Evolutionary conservation across 2,888 invertebrate species (phyloP).

Genomic region (Drosophila neotestacea): DNA sequence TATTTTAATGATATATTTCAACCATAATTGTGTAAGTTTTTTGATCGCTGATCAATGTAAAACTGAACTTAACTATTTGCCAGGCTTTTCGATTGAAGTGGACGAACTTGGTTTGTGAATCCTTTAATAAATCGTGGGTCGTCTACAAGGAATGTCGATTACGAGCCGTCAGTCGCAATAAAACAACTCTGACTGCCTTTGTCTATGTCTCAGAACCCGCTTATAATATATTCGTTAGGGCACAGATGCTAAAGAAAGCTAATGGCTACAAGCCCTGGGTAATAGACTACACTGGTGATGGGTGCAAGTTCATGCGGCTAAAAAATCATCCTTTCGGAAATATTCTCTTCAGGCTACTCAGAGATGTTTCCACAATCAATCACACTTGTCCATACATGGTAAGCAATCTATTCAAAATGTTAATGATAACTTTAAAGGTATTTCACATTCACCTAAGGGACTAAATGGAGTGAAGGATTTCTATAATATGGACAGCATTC

Average conservation of each 20-base stretch:
- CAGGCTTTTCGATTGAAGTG: constrained; percentile 24
- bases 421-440: neutral
- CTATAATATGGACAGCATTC: too few species aligned
- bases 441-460: neutral
- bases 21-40: neutral
- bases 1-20: neutral
- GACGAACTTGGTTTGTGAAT: constrained; percentile 37
- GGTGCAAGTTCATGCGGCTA: constrained; percentile 15
- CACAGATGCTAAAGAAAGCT: constrained; percentile 18
- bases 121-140: constrained; percentile 26
- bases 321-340: constrained; percentile 19
- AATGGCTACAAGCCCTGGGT: constrained; percentile 41
- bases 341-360: constrained; percentile 16
- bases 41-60: neutral
- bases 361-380: constrained; percentile 25
- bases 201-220: constrained; percentile 6
- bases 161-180: constrained; percentile 27
- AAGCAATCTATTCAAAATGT: neutral
- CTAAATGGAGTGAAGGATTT: constrained; percentile 9
- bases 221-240: constrained; percentile 11
- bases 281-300: constrained; percentile 15
- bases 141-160: constrained; percentile 22
- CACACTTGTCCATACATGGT: constrained; percentile 39
- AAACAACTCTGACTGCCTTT: constrained; percentile 22
- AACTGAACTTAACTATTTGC: neutral